Conservation (phyloP, 92 coral and sea anemone genomes). For the Actinernus sp. region DNA sequence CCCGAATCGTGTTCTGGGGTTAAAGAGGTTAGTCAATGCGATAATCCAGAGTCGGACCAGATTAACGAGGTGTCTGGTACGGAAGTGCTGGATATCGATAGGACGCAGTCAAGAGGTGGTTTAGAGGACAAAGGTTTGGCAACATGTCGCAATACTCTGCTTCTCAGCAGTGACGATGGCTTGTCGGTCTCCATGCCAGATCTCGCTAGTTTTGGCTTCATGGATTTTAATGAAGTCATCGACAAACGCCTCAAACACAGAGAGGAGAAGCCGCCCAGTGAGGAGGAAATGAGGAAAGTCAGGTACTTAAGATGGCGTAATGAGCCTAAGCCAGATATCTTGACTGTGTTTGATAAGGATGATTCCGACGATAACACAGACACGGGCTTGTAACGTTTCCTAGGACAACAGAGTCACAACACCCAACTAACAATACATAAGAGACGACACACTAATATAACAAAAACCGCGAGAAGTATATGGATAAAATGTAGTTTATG, state of each 20-base stretch:
- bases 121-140: slow-evolving; percentile 19
- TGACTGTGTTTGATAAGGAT: slow-evolving; percentile 71
- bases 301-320: slow-evolving; percentile 80
- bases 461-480: too few relatives aligned
- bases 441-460: too few relatives aligned
- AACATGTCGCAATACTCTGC: slow-evolving; percentile 64
- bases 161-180: slow-evolving; percentile 56
- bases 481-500: too few relatives aligned
- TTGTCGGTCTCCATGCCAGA: slow-evolving; percentile 67
- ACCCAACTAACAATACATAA: too few relatives aligned
- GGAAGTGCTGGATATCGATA: neutral
- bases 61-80: neutral
- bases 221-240: slow-evolving; percentile 87
- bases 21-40: neutral
- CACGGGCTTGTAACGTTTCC: too few relatives aligned
- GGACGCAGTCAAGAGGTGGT: neutral
- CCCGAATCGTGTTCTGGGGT: slow-evolving; percentile 6
- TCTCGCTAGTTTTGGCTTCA: slow-evolving; percentile 79
- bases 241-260: slow-evolving; percentile 65
- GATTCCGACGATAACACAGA: neutral
- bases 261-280: slow-evolving; percentile 73
- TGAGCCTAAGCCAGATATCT: slow-evolving; percentile 48
- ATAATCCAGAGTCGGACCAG: too few relatives aligned
- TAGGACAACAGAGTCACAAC: too few relatives aligned
- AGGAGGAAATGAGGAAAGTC: slow-evolving; percentile 83